These are phyloP conservation scores for Osmerus mordax DNA, from an alignment of 2,113 vertebrate species.

Conservation along the genomic window DNA sequence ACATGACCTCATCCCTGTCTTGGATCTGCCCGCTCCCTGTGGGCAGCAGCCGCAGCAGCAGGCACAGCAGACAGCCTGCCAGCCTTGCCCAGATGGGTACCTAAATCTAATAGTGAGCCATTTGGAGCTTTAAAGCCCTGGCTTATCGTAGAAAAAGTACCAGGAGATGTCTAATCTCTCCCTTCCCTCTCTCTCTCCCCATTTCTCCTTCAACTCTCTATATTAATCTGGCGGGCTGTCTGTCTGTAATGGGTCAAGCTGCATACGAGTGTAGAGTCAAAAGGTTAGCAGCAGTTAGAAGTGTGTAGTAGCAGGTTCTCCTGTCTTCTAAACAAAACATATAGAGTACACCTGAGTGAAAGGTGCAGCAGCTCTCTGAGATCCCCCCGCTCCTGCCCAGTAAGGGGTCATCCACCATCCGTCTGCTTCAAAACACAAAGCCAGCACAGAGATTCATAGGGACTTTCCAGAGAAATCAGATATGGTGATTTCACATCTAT, in stretches of 20 bases:
- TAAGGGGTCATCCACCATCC: too few relatives aligned
- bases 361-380: too few relatives aligned
- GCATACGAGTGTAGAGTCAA: too few relatives aligned
- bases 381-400: too few relatives aligned
- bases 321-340: too few relatives aligned
- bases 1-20: slow-evolving; percentile 73
- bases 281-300: too few relatives aligned
- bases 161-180: slow-evolving; percentile 55
- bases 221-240: slow-evolving; percentile 55
- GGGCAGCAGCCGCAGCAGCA: slow-evolving; percentile 58
- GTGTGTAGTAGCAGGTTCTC: too few relatives aligned
- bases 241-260: slow-evolving; percentile 6
- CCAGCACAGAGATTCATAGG: too few relatives aligned
- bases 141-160: slow-evolving; percentile 58
- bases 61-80: slow-evolving; percentile 45
- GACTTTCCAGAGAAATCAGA: too few relatives aligned
- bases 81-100: slow-evolving; percentile 67
- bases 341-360: too few relatives aligned
- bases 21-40: slow-evolving; percentile 56
- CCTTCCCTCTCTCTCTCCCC: slow-evolving; percentile 48
- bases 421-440: too few relatives aligned
- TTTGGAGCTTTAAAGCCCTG: slow-evolving; percentile 63
- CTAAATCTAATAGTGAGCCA: slow-evolving; percentile 71
- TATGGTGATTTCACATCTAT: slow-evolving; percentile 19
- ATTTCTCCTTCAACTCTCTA: slow-evolving; percentile 46